Conservation (phyloP, 2,797 vertebrate species). For the Chrosomus eos region DNA sequence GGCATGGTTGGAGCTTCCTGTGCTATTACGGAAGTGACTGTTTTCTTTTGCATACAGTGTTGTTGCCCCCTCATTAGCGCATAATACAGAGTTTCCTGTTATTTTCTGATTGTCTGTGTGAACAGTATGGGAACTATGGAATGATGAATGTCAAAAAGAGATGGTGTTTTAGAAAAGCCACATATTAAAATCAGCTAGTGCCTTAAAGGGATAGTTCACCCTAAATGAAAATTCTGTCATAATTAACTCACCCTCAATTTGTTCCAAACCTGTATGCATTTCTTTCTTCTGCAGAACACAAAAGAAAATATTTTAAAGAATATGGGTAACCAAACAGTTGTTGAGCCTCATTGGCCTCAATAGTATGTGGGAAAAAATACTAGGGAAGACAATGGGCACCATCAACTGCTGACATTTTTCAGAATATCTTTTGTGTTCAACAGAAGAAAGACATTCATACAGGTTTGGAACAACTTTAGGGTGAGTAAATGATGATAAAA, state of each 20-base stretch:
- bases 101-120: conserved; percentile 35
- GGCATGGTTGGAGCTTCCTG: conserved; percentile 69
- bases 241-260: too few relatives aligned
- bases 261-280: too few relatives aligned
- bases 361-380: too few relatives aligned
- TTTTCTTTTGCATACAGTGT: conserved; percentile 59
- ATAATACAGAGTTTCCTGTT: conserved; percentile 53
- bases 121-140: conserved; percentile 3
- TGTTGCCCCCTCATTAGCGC: conserved; percentile 49
- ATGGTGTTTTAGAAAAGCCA: neutral
- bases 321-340: neutral
- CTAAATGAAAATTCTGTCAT: too few relatives aligned
- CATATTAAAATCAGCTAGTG: neutral
- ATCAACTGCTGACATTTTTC: neutral
- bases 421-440: neutral
- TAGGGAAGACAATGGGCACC: too few relatives aligned
- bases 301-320: too few relatives aligned
- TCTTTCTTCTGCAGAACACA: too few relatives aligned
- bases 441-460: too few relatives aligned
- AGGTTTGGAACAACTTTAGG: too few relatives aligned
- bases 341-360: too few relatives aligned
- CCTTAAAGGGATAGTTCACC: too few relatives aligned
- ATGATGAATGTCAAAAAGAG: neutral
- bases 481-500: neutral
- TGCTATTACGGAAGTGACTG: conserved; percentile 73